A percentile compares a stretch with the other conserved stretches of the same genome.
Evolutionary conservation across 2,888 invertebrate species (phyloP).

Genomic region (Drosophila algonquin): DNA sequence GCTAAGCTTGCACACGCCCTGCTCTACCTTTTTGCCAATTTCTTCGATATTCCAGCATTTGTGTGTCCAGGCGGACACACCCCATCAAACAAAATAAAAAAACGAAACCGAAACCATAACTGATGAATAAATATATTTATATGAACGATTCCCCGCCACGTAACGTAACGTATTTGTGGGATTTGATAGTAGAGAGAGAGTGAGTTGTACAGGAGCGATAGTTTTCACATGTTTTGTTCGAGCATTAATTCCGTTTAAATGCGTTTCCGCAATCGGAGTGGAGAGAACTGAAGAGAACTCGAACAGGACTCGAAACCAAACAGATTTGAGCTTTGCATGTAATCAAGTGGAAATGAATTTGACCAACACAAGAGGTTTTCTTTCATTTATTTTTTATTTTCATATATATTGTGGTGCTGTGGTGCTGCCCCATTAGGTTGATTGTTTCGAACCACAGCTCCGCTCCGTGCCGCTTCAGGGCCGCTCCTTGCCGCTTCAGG

Average conservation of each 20-base stretch:
- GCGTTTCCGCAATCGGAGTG: slow-evolving; percentile 59
- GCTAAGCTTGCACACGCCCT: slow-evolving; percentile 52
- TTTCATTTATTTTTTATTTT: slow-evolving; percentile 19
- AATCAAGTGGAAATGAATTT: slow-evolving; percentile 81
- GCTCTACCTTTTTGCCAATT: slow-evolving; percentile 70
- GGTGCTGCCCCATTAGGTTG: slow-evolving; percentile 57
- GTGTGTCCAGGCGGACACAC: slow-evolving; percentile 26
- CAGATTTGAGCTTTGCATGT: slow-evolving; percentile 62
- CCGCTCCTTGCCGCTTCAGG: slow-evolving; percentile 26
- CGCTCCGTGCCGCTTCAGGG: slow-evolving; percentile 14
- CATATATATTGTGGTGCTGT: neutral
- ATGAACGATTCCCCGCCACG: slow-evolving; percentile 10
- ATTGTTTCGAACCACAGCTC: slow-evolving; percentile 30
- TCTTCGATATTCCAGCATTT: slow-evolving; percentile 47
- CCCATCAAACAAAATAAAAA: neutral
- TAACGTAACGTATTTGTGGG: slow-evolving; percentile 1
- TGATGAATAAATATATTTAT: slow-evolving; percentile 13
- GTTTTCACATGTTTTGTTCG: slow-evolving; percentile 76
- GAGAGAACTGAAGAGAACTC: too few relatives aligned
- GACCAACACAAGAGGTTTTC: slow-evolving; percentile 78
- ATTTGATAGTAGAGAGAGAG: neutral
- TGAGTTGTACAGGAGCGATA: slow-evolving; percentile 45
- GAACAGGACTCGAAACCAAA: neutral
- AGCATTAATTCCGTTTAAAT: slow-evolving; percentile 80
- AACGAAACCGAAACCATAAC: slow-evolving; percentile 7